Evolutionary conservation across 2,113 vertebrate genomes (phyloP), one percentile per base, ranked within the genome.

Genomic region (Protobothrops mucrosquamatus): DNA sequence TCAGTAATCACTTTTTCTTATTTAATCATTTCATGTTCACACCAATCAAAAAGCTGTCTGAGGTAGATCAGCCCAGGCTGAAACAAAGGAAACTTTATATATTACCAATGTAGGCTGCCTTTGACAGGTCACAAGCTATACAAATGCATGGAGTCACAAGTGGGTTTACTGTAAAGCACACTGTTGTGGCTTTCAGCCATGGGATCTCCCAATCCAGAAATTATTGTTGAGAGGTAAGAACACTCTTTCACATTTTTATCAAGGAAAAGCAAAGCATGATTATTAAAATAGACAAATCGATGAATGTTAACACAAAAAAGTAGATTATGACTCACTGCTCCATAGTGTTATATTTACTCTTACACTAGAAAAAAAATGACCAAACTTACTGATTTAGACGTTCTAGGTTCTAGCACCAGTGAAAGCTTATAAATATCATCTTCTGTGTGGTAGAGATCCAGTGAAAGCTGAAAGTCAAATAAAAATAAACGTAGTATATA

Each of bases 381-480:
- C 91, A 87, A 96, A 0, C 98, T 0, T 97, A 98, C 98, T 74
- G 98, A 99, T 98, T 99, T 99, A 61, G 98, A 98, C 96, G 98
- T 99, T 59, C 99, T 98, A 88, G 99, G 99, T 96, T 99, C 99
- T 96, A 99, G 98, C 90, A 99, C 98, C 96, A 99, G 96, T 0
- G 99, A 99, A 56, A 99, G 97, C 95, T 99, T 99, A 95, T 99
- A 99, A 97, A 99, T 99, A 95, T 99, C 99, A 94, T 99, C 99
- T 92, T 99, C 99, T 8, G 99, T 99, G 95, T 99, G 99, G 95
- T 99, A 99, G 93, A 99, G 98, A 93, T 99, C 99, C 95, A 99
- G 97, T 87, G 99, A 99, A 93, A 99, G 98, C 99, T 99, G 94
- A 2, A 91, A 69, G 69, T 97, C 43, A 96, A 97, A 92, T 92